Evolutionary conservation across 2,888 invertebrate genomes (phyloP).

Genomic region (Pandemis cinnamomeana): DNA sequence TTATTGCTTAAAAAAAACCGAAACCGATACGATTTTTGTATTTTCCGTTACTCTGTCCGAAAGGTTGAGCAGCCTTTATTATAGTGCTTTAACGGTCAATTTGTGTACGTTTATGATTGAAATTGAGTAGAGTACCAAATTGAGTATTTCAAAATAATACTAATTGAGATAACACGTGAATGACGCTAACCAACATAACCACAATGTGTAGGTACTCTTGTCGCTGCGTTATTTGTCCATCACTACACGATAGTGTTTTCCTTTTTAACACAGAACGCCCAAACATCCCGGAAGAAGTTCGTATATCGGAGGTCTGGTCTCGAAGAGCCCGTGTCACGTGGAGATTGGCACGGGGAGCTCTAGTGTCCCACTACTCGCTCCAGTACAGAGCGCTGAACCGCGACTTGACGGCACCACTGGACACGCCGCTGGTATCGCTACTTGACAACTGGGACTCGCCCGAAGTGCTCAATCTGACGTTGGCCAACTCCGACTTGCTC

Average conservation of each 20-base stretch:
- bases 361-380: constrained; percentile 76
- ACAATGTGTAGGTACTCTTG: background rate
- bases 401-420: constrained; percentile 67
- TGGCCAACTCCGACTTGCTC: constrained; percentile 75
- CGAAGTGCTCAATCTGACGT: constrained; percentile 74
- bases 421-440: constrained; percentile 69
- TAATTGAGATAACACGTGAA: no score
- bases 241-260: constrained; percentile 11
- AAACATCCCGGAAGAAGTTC: constrained; percentile 75
- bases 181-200: no score
- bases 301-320: constrained; percentile 79
- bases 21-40: no score
- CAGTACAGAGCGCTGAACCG: constrained; percentile 72
- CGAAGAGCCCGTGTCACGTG: constrained; percentile 76
- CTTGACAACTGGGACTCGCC: constrained; percentile 74
- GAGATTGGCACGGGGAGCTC: constrained; percentile 71
- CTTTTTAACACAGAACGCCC: constrained; percentile 65
- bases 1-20: no score
- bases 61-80: no score
- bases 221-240: background rate
- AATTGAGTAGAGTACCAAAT: no score
- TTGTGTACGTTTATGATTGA: no score
- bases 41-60: no score
- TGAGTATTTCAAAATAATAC: no score
- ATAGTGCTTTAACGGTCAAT: no score